Base-by-base conservation (phyloP, 2,888 invertebrate species). In the Sinotaia quadrata region DNA sequence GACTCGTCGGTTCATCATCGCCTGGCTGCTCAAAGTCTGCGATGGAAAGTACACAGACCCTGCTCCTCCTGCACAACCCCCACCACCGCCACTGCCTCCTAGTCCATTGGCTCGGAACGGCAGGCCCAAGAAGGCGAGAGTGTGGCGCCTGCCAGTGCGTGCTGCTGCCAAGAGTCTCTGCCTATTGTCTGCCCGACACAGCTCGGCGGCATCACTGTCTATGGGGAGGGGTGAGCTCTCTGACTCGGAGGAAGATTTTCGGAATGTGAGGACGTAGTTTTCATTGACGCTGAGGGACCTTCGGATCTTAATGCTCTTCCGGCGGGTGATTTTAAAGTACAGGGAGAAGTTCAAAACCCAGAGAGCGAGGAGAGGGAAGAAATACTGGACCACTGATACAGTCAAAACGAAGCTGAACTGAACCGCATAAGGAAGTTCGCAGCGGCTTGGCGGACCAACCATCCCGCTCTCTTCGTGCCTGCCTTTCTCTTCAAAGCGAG, bases 251-350 rank as follows among this genome's bases (percentile, higher is more conserved):
- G 79, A 81, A 1, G 76, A 75, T 65, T 79, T 80, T 31, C 82
- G 70, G 27, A 72, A 72, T 12, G 72, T 74, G n/a, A 78, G 71
- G 27, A 74, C 62, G 31, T 69, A 73, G 21, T 74, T 75, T 59
- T 81, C 81, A 12, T 56, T 52, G 18, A 60, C 65, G 58, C 82
- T 83, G 36, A 84, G 58, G 5, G 84, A 84, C 4, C 84, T 75
- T 24, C 84, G 74, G n/a, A 84, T 76, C 56, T 81, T 81, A 59
- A 78, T 81, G 34, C 75, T 78, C 67, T 84, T 83, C 21, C 84
- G 57, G 44, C 76, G 75, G 4, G 76, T 76, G 57, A 84, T 79
- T 69, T 81, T 82, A 31, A 79, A 73, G 65, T 81, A 83, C 33
- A 84, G 79, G 7, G 80, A 81, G 72, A 74, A 71, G 49, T 84